These are phyloP conservation scores for Dusona sp. DNA, from an alignment of 2,888 invertebrate species.

Conservation along the genomic window DNA sequence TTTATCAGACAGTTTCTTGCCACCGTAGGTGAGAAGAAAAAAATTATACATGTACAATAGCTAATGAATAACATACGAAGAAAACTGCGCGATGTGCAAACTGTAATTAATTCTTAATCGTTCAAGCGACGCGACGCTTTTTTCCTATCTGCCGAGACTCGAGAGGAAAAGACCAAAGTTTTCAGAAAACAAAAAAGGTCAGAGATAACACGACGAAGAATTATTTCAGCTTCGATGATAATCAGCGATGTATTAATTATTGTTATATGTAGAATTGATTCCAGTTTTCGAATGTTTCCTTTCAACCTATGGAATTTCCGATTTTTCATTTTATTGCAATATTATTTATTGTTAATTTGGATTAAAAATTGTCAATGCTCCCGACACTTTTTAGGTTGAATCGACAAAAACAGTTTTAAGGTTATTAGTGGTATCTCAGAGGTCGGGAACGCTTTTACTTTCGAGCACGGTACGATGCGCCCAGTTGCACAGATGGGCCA, in stretches of 20 bases:
- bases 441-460: conserved; percentile 33
- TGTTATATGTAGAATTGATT: neutral
- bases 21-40: conserved; percentile 28
- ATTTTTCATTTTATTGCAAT: neutral
- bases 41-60: neutral
- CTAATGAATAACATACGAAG: conserved; percentile 22
- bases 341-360: neutral
- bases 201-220: conserved; percentile 14
- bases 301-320: neutral
- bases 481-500: conserved; percentile 73
- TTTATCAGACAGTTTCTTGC: conserved; percentile 62
- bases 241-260: neutral
- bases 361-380: neutral
- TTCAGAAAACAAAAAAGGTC: conserved; percentile 6
- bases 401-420: conserved; percentile 17
- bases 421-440: neutral
- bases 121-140: conserved; percentile 27
- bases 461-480: conserved; percentile 74
- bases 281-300: neutral
- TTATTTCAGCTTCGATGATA: conserved; percentile 26
- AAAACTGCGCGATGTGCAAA: conserved; percentile 18
- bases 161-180: conserved; percentile 25
- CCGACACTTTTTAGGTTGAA: neutral
- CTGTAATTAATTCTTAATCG: conserved; percentile 52
- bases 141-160: neutral